Base-by-base conservation (phyloP, 1,140 invertebrate species). In the Pogonomyrmex barbatus region DNA sequence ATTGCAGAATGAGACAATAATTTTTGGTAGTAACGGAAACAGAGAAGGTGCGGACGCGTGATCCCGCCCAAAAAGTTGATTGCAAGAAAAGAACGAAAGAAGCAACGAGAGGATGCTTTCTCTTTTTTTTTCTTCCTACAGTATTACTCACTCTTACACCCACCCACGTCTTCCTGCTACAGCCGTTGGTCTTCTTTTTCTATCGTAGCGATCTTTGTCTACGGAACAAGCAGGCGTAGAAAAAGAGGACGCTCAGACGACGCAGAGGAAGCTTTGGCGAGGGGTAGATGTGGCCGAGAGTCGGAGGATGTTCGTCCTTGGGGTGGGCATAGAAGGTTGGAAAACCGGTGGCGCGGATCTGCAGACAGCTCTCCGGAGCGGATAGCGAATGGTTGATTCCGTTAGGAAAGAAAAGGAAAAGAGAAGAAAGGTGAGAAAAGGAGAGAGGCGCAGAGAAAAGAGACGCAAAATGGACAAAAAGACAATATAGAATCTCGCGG, bases 331-430 rank as follows among this genome's bases (percentile, higher is more conserved):
- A 81, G 71, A 86, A 70, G 67, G 82, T 87, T 76, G 78, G 89
- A 90, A 88, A 90, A 90, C 71, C 88, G 88, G 79, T 83, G 91
- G 91, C 77, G 90, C 82, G 88, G 89, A 91, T 91, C 90, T 89
- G 87, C 89, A 92, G 91, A 92, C 92, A 91, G 89, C 90, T 92
- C 90, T 58, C 84, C 68, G 68, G 87, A 85, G 85, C 86, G 91
- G 87, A 90, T 85, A 88, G 89, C 90, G 91, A 92, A 91, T 91
- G 89, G 87, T 87, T 91, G 92, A 92, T 92, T 92, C 88, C 68
- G 85, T 87, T 77, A 86, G 84, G 87, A 91, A 77, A 88, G 89
- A 87, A 91, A 70, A 82, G 79, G 65, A 68, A 54, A 52, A 42
- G 68, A 75, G 63, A 60, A 58, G 65, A 30, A 71, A 78, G 58